These are phyloP conservation scores for Agrochola circellaris DNA, from an alignment of 2,888 invertebrate genomes.

Conservation along the genomic window DNA sequence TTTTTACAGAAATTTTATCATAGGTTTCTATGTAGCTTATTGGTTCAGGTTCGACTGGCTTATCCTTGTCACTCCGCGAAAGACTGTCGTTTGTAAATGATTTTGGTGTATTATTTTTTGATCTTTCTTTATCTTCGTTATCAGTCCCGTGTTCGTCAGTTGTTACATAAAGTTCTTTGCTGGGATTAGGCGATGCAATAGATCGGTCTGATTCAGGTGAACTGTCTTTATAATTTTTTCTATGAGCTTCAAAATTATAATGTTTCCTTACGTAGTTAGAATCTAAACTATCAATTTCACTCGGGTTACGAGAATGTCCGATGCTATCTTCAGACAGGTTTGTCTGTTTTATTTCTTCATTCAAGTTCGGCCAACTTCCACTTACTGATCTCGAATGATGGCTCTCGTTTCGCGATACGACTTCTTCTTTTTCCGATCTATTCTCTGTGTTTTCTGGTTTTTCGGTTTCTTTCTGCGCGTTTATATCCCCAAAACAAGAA, in stretches of 20 bases:
- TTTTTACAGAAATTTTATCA: constrained; percentile 79
- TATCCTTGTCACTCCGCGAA: constrained; percentile 83
- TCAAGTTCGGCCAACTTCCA: constrained; percentile 88
- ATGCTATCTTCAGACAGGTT: constrained; percentile 88
- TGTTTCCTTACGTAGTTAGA: constrained; percentile 91
- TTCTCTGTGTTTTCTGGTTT: constrained; percentile 76
- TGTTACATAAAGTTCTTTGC: constrained; percentile 85
- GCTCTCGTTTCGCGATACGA: constrained; percentile 81
- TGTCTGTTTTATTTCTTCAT: constrained; percentile 85
- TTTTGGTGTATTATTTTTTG: constrained; percentile 87
- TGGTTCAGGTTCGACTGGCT: constrained; percentile 70
- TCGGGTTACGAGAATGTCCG: constrained; percentile 88
- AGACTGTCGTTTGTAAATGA: constrained; percentile 87
- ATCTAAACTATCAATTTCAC: constrained; percentile 91
- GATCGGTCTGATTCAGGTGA: constrained; percentile 87
- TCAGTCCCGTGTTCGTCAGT: constrained; percentile 85
- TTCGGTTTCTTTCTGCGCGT: constrained; percentile 83
- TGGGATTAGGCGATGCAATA: constrained; percentile 78
- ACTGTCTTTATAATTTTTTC: constrained; percentile 86
- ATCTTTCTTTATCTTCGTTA: constrained; percentile 80
- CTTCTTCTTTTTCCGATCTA: constrained; percentile 83
- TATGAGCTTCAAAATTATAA: constrained; percentile 88
- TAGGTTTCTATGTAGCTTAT: constrained; percentile 72
- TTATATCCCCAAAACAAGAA: constrained; percentile 89
- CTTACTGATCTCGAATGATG: constrained; percentile 83